A percentile compares a stretch with the other conserved stretches of the same genome.
Conservation (phyloP, 2,888 invertebrate species). For the Cordylochernes scorpioides region DNA sequence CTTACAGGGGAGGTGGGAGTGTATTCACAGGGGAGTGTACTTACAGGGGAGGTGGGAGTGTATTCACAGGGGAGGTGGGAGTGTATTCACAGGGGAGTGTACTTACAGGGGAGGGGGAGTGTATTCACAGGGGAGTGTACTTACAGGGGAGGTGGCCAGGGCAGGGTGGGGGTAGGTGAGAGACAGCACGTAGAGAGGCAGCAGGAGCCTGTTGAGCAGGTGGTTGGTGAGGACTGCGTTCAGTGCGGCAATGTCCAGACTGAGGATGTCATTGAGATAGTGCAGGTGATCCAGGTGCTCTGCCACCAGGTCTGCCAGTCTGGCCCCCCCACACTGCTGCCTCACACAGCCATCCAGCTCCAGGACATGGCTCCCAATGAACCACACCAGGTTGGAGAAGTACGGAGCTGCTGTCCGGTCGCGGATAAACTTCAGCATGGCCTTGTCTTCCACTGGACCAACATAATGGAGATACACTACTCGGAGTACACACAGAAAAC, state of each 20-base stretch:
- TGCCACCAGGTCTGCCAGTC: slow-evolving; percentile 73
- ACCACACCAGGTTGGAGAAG: slow-evolving; percentile 95
- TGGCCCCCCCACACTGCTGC: slow-evolving; percentile 80
- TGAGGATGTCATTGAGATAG: slow-evolving; percentile 83
- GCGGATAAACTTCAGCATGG: slow-evolving; percentile 79
- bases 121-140: too few species aligned
- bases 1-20: too few species aligned
- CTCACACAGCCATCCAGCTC: slow-evolving; percentile 81
- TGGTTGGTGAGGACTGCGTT: slow-evolving; percentile 85
- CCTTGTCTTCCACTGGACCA: slow-evolving; percentile 54
- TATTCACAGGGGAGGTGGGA: too few species aligned
- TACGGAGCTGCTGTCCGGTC: slow-evolving; percentile 92
- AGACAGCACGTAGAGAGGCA: slow-evolving; percentile 79
- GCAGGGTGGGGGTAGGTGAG: too few species aligned
- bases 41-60: too few species aligned
- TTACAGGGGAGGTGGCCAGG: too few species aligned
- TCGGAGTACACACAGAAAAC: too few species aligned
- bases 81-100: too few species aligned
- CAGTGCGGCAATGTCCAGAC: slow-evolving; percentile 63
- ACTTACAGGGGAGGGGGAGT: too few species aligned
- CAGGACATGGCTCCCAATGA: slow-evolving; percentile 86
- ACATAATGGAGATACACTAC: too few species aligned
- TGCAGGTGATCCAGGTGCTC: slow-evolving; percentile 92
- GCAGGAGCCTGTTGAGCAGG: slow-evolving; percentile 62
- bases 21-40: too few species aligned